Conservation (phyloP, 2,113 vertebrate genomes). For the Saguinus midas region DNA sequence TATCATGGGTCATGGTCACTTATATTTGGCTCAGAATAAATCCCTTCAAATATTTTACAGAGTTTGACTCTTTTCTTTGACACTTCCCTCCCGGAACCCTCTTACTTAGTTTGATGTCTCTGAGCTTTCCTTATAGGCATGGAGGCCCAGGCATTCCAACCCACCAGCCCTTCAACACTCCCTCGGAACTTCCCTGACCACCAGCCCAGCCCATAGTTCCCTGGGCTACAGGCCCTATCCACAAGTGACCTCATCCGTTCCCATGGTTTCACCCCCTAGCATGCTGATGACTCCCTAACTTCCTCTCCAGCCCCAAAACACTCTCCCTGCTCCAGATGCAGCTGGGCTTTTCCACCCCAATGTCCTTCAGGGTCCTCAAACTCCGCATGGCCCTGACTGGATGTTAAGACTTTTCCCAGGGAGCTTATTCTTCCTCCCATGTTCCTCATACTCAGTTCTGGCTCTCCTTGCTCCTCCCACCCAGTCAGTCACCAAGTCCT, state of each 20-base stretch:
- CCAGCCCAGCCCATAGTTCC: neutral
- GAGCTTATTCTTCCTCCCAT: neutral
- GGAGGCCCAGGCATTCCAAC: neutral
- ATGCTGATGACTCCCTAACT: neutral
- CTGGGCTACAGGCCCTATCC: neutral
- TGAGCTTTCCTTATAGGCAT: neutral
- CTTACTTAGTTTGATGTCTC: neutral
- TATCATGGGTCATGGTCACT: too few relatives aligned
- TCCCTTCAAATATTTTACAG: too few relatives aligned
- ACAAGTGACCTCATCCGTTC: neutral
- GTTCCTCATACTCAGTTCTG: neutral
- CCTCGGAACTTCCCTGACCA: neutral
- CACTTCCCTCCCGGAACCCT: neutral
- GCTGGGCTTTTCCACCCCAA: neutral
- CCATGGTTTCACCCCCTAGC: neutral
- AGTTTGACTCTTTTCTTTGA: too few relatives aligned
- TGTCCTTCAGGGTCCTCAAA: neutral
- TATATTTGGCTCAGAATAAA: too few relatives aligned
- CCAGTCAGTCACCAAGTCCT: neutral
- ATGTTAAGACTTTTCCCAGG: neutral
- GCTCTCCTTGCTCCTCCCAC: neutral
- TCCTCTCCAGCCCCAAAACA: neutral
- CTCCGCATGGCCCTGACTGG: neutral
- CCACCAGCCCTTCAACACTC: neutral
- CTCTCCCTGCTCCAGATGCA: neutral